Evolutionary conservation across 2,888 invertebrate species (phyloP).

Genomic region (Cyclophora punctaria): DNA sequence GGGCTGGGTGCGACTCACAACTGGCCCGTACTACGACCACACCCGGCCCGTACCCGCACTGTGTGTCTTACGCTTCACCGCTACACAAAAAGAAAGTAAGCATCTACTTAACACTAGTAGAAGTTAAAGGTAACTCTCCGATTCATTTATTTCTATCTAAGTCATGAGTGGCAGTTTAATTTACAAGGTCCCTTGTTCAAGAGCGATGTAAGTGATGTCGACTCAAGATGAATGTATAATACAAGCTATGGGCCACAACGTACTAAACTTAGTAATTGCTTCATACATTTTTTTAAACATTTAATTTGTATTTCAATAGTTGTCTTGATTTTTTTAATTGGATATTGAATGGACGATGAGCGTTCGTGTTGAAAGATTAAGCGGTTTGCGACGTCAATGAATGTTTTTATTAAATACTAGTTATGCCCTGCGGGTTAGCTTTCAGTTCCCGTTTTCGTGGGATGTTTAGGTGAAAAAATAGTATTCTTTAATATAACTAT

Average conservation of each 20-base stretch:
- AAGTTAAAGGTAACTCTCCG: conserved; percentile 23
- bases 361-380: too few species aligned
- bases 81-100: conserved; percentile 6
- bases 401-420: too few species aligned
- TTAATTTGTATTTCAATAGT: not conserved
- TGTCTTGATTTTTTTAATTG: not conserved
- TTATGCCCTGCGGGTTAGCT: too few species aligned
- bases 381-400: too few species aligned
- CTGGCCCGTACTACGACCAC: too few species aligned
- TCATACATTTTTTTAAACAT: not conserved
- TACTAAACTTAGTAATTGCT: too few species aligned
- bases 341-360: not conserved
- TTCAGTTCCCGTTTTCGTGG: too few species aligned
- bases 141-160: conserved; percentile 20
- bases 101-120: conserved; percentile 23
- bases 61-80: not conserved
- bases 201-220: not conserved
- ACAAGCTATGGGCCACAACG: too few species aligned
- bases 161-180: conserved; percentile 46
- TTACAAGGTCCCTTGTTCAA: conserved; percentile 21
- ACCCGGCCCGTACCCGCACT: too few species aligned
- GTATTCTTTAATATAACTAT: too few species aligned
- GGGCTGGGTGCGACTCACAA: too few species aligned
- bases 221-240: not conserved
- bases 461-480: too few species aligned